These are phyloP conservation scores for Phaethornis superciliosus DNA, from an alignment of 2,113 vertebrate genomes.

Conservation along the genomic window DNA sequence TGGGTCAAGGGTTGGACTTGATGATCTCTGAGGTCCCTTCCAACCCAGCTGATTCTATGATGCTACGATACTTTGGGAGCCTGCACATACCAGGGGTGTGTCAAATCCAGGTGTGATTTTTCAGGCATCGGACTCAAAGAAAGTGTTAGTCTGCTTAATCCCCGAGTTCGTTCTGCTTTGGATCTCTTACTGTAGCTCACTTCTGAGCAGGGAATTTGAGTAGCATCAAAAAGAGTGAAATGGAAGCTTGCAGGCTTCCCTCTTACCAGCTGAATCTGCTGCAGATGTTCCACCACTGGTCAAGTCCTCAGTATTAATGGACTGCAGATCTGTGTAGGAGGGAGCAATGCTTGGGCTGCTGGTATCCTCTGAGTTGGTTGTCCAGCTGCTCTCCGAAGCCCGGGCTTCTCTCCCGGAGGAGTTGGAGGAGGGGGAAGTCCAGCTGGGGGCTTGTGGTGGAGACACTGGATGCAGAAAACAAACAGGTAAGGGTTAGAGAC, in stretches of 20 bases:
- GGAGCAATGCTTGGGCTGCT: conserved; percentile 77
- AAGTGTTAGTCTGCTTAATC: neutral
- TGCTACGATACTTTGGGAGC: neutral
- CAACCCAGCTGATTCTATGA: too few relatives aligned
- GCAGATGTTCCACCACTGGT: conserved; percentile 70
- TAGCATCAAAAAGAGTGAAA: neutral
- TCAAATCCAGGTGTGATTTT: neutral
- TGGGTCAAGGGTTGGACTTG: too few relatives aligned
- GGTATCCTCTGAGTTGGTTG: conserved; percentile 77
- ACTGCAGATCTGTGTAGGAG: conserved; percentile 76
- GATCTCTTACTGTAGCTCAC: neutral
- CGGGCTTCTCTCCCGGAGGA: conserved; percentile 64
- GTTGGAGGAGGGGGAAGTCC: conserved; percentile 70
- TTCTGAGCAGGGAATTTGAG: neutral
- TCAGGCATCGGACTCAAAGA: neutral
- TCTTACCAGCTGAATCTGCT: conserved; percentile 78
- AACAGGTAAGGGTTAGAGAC: neutral
- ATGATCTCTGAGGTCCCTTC: too few relatives aligned
- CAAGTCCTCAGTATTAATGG: conserved; percentile 71
- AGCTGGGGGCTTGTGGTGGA: conserved; percentile 65
- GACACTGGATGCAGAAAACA: conserved; percentile 47
- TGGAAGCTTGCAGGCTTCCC: neutral
- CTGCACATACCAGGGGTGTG: neutral
- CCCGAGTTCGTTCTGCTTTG: neutral
- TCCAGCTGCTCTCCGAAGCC: conserved; percentile 79